A percentile compares a stretch with the other conserved stretches of the same genome.
Conservation (phyloP, 2,888 invertebrate species). For the Ornithoptera priamus region DNA sequence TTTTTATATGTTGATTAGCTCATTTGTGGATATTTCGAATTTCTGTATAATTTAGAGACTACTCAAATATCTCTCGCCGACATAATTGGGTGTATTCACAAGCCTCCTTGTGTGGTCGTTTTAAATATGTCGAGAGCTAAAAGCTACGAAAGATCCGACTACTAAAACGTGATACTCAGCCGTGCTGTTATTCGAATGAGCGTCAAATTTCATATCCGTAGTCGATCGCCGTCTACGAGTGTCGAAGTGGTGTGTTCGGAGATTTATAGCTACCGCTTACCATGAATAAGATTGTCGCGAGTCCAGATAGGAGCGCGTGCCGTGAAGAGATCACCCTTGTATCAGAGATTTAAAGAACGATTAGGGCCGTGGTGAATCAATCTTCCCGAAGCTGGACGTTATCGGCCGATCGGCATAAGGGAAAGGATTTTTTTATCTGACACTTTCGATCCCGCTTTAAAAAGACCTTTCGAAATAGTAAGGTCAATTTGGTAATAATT, state of each 20-base stretch:
- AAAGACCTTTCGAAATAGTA: conserved; percentile 16
- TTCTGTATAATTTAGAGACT: conserved; percentile 9
- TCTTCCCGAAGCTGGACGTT: conserved; percentile 62
- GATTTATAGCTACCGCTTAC: conserved; percentile 66
- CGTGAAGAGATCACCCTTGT: conserved; percentile 53
- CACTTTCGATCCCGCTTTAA: conserved; percentile 39
- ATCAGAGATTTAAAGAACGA: conserved; percentile 64
- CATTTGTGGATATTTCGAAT: conserved; percentile 24
- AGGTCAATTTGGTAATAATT: conserved; percentile 8
- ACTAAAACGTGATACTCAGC: conserved; percentile 56
- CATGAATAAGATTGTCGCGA: conserved; percentile 54
- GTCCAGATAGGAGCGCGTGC: conserved; percentile 60
- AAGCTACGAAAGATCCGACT: conserved; percentile 30
- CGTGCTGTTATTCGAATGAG: conserved; percentile 62
- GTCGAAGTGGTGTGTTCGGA: conserved; percentile 52
- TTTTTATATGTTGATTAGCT: conserved; percentile 22
- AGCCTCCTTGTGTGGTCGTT: conserved; percentile 54
- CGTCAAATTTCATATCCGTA: conserved; percentile 63
- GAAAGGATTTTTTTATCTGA: conserved; percentile 42
- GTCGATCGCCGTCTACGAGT: conserved; percentile 51
- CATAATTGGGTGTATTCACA: conserved; percentile 24
- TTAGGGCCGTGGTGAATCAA: conserved; percentile 71
- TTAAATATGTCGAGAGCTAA: conserved; percentile 48
- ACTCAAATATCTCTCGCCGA: conserved; percentile 12
- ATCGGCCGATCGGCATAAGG: conserved; percentile 58